Conservation (phyloP, 2,797 vertebrate genomes). For the Mus minutoides region DNA sequence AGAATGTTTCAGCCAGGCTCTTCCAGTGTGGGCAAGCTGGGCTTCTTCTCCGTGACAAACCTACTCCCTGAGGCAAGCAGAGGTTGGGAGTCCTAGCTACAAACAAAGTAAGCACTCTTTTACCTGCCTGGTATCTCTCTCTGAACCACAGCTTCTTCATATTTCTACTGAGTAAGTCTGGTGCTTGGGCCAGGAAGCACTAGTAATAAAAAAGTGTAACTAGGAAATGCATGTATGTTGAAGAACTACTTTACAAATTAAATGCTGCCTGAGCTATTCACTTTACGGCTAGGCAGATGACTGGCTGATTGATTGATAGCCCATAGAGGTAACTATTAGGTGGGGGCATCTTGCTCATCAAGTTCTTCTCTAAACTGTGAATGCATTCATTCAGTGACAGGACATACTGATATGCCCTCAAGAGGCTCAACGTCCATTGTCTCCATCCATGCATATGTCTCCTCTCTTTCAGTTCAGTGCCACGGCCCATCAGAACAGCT, state of each 20-base stretch:
- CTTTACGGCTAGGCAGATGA: neutral
- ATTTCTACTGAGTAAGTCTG: neutral
- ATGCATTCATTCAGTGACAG: neutral
- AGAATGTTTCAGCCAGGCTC: neutral
- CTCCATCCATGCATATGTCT: neutral
- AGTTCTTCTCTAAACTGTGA: conserved; percentile 19
- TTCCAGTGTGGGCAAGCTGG: neutral
- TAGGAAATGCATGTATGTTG: neutral
- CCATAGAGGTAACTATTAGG: neutral
- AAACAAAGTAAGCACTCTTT: neutral
- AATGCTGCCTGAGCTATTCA: neutral
- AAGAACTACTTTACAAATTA: neutral
- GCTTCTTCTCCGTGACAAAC: neutral
- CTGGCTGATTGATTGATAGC: neutral
- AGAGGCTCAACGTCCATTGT: conserved; percentile 38
- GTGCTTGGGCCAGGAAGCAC: conserved; percentile 21
- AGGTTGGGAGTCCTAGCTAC: neutral
- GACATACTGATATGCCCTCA: conserved; percentile 7
- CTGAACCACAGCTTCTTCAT: neutral
- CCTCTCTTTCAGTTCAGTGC: conserved; percentile 47
- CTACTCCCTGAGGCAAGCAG: neutral
- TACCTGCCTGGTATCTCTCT: neutral
- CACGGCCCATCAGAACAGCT: conserved; percentile 60
- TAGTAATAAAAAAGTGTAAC: neutral
- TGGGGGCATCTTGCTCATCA: neutral